Evolutionary conservation across 2,888 invertebrate species (phyloP).

Genomic region (Sarcophaga variegata): DNA sequence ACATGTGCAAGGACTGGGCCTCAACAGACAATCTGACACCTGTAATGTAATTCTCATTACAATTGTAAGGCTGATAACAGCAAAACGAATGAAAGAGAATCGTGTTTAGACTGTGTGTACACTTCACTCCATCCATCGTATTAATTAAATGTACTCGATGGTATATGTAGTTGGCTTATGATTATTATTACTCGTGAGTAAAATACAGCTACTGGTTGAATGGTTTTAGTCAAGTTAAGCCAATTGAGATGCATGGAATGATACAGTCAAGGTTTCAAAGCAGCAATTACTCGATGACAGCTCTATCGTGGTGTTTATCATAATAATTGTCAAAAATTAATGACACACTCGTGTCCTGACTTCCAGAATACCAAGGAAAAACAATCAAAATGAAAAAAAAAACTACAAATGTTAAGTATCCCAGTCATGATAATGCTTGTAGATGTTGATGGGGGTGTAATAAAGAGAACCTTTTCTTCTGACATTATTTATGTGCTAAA

Average conservation of each 20-base stretch:
- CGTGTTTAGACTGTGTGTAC: not conserved
- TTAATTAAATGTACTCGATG: not conserved
- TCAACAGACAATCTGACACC: slow-evolving; percentile 62
- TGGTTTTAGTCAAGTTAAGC: not conserved
- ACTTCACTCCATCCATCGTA: not conserved
- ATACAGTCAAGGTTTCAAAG: slow-evolving; percentile 38
- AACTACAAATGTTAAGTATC: not conserved
- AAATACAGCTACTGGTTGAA: not conserved
- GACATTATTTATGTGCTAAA: slow-evolving; percentile 28
- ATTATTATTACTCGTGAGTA: not conserved
- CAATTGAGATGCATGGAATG: slow-evolving; percentile 65
- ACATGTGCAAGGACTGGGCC: slow-evolving; percentile 5
- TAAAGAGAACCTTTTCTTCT: not conserved
- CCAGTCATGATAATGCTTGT: no score
- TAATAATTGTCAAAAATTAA: slow-evolving; percentile 69
- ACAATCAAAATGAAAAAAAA: no score
- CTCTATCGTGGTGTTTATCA: slow-evolving; percentile 64
- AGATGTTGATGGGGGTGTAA: not conserved
- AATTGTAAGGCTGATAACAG: not conserved
- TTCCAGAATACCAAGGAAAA: slow-evolving; percentile 6
- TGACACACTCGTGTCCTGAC: slow-evolving; percentile 67
- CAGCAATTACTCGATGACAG: slow-evolving; percentile 68
- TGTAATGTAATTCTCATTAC: slow-evolving; percentile 49
- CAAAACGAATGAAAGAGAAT: not conserved
- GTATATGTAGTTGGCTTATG: slow-evolving; percentile 23